phyloP scores from a whole-genome alignment of 2,888 invertebrate genomes.

The Rhamphomyia laevipes region DNA sequence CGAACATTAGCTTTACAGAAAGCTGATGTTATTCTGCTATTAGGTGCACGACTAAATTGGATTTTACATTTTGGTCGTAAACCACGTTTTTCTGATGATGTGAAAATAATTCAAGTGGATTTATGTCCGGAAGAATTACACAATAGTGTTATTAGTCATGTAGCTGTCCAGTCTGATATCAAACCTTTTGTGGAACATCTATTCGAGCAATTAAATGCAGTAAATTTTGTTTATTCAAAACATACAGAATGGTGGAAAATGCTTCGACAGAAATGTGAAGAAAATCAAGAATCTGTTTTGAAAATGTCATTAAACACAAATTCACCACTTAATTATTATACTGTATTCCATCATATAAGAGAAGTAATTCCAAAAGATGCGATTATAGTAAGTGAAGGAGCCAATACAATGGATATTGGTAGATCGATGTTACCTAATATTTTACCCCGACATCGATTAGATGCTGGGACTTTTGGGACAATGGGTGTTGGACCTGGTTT shows the following conservation, averaged over 20 bases:
- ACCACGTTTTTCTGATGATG: conserved; percentile 69
- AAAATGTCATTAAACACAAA: conserved; percentile 58
- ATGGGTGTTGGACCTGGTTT: conserved; percentile 94
- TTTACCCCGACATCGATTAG: conserved; percentile 75
- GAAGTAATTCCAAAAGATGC: conserved; percentile 65
- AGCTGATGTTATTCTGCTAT: conserved; percentile 75
- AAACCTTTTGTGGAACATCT: conserved; percentile 58
- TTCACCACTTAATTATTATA: conserved; percentile 84
- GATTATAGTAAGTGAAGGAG: conserved; percentile 92
- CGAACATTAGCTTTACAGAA: conserved; percentile 74
- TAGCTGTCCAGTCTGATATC: conserved; percentile 78
- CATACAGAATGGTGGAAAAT: conserved; percentile 66
- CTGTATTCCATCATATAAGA: conserved; percentile 77
- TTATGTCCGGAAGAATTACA: conserved; percentile 82
- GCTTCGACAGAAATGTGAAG: conserved; percentile 55
- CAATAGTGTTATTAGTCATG: conserved; percentile 69
- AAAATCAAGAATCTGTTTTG: conserved; percentile 55
- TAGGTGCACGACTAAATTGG: conserved; percentile 94
- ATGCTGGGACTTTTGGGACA: conserved; percentile 94
- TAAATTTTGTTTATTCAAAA: conserved; percentile 45
- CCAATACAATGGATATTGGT: conserved; percentile 98
- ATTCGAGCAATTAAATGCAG: conserved; percentile 43
- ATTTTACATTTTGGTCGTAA: conserved; percentile 91
- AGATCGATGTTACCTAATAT: conserved; percentile 76
- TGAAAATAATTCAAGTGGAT: conserved; percentile 87